These are phyloP conservation scores for Trissolcus brochymenae DNA, from an alignment of 2,888 invertebrate species.

Conservation along the genomic window DNA sequence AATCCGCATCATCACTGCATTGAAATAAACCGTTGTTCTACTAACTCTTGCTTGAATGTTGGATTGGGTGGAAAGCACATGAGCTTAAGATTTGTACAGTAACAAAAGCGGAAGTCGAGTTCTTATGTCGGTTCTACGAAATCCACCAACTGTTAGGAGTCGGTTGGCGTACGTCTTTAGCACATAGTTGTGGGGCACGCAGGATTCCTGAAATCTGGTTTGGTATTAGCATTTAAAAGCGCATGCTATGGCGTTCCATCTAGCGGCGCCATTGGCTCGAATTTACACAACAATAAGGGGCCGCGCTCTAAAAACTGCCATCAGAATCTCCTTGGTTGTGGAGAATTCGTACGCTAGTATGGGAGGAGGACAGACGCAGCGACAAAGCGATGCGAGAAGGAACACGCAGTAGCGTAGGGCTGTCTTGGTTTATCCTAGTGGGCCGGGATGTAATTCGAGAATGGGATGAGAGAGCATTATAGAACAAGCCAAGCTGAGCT, in stretches of 20 bases:
- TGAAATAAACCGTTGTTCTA: too few relatives aligned
- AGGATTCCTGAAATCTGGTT: slow-evolving; percentile 72
- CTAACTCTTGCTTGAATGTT: too few relatives aligned
- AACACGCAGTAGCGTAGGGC: slow-evolving; percentile 52
- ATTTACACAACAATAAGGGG: slow-evolving; percentile 76
- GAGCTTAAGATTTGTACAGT: slow-evolving; percentile 29
- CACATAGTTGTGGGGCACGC: slow-evolving; percentile 49
- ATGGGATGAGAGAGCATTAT: slow-evolving; percentile 52
- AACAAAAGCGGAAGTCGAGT: slow-evolving; percentile 47
- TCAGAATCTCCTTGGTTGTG: slow-evolving; percentile 69
- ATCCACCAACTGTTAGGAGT: slow-evolving; percentile 44
- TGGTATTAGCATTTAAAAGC: slow-evolving; percentile 75
- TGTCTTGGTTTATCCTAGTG: slow-evolving; percentile 63
- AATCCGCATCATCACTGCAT: too few relatives aligned
- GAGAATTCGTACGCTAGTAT: slow-evolving; percentile 55
- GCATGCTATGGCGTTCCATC: slow-evolving; percentile 63
- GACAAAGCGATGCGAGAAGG: slow-evolving; percentile 56
- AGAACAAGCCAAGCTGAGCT: slow-evolving; percentile 60
- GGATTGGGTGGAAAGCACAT: too few relatives aligned
- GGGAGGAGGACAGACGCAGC: slow-evolving; percentile 59
- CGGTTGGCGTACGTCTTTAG: slow-evolving; percentile 32
- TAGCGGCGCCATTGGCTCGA: slow-evolving; percentile 74
- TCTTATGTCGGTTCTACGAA: slow-evolving; percentile 39
- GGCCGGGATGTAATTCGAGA: slow-evolving; percentile 59
- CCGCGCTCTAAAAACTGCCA: slow-evolving; percentile 73